Base-by-base conservation (phyloP, 2,888 invertebrate species). In the Oegoconia quadripuncta region DNA sequence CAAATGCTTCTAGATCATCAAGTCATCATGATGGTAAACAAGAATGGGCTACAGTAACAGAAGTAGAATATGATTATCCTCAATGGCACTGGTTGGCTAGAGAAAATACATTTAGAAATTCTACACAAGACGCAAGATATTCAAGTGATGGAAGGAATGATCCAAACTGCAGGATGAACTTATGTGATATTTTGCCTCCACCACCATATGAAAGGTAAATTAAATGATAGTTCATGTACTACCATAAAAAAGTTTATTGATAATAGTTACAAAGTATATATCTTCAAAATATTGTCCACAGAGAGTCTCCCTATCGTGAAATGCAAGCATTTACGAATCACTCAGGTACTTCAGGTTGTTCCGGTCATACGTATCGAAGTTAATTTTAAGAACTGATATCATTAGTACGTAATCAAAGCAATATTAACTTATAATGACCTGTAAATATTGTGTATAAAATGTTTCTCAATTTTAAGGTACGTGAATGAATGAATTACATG, bases 31-130 rank as follows among this genome's bases (percentile, higher is more conserved):
- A 75, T 32, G 82, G 62, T 5, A 75, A 75, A 44, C 82, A 79
- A 57, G 84, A 86, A 42, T 87, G 87, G 87, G 75, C 80, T 15
- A 55, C 53, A 4, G 73, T 83, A 52, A 69, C 82, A 11, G 86
- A 86, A 50, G 83, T 82, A 12, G 86, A 87, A 44, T 87, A 87
- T 37, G 87, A 87, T 56, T 87, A 87, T 48, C 86, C 87, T 8
- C 87, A 86, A 44, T 87, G 87, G 87, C 83, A 87, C 58, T 87
- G 86, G 87, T 52, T 87, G 41, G 81, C 77, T 11, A 74, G 81
- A 53, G 82, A 84, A 41, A 86, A 83, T 50, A 84, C 74, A 55
- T 87, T 87, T 60, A 75, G 84, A 49, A 78, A 81, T 34, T 69
- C 68, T 37, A 68, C 61, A 34, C 74, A 69, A 53, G 78, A 76